A percentile compares a stretch with the other conserved stretches of the same genome.
Evolutionary conservation across 37 sponge, comb jelly and placozoan genomes (phyloP).

Genomic region (Bolinopsis microptera): DNA sequence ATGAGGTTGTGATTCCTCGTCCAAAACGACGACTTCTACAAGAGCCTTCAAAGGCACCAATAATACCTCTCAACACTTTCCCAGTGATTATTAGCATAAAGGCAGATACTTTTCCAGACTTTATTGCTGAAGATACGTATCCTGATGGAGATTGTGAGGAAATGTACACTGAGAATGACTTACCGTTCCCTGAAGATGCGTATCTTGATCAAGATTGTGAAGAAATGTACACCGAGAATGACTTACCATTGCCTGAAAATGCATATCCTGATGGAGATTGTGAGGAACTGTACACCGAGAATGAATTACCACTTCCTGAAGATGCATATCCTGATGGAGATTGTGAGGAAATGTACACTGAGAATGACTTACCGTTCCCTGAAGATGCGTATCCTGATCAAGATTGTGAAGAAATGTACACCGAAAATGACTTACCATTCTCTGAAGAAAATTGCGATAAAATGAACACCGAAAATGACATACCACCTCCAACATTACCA

Average conservation of each 20-base stretch:
- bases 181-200: too few relatives aligned
- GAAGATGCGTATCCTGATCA: not conserved
- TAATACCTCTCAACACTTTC: not conserved
- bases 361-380: not conserved
- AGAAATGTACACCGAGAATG: slow-evolving; percentile 11
- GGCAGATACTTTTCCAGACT: too few relatives aligned
- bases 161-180: too few relatives aligned
- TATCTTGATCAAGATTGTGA: too few relatives aligned
- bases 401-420: slow-evolving; percentile 5
- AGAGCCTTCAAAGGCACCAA: not conserved
- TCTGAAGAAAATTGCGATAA: not conserved
- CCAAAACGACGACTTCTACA: not conserved
- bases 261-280: not conserved
- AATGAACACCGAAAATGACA: not conserved
- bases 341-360: not conserved
- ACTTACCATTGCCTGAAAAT: not conserved
- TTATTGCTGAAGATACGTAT: too few relatives aligned
- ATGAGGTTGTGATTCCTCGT: not conserved
- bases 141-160: too few relatives aligned
- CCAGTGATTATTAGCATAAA: not conserved
- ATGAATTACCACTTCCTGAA: not conserved
- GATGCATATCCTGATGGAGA: not conserved
- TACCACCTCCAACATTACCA: not conserved
- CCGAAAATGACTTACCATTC: not conserved
- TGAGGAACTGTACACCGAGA: not conserved